phyloP scores from a whole-genome alignment of 2,113 vertebrate genomes.

The Craseonycteris thonglongyai region DNA sequence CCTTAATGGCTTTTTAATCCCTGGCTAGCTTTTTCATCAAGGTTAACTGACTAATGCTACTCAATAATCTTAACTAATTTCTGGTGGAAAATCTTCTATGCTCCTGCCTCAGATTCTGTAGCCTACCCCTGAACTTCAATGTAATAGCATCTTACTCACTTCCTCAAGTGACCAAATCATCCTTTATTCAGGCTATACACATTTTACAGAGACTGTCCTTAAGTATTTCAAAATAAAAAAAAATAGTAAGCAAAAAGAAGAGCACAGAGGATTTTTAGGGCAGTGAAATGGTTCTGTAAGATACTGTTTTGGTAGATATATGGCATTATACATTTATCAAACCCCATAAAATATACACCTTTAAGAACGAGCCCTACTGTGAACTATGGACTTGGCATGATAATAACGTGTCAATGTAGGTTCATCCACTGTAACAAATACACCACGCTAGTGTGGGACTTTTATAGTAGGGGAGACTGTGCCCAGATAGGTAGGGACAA shows the following conservation, averaged over 20 bases:
- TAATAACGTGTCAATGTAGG: accelerated
- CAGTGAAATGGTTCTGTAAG: background rate
- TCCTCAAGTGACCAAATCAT: background rate
- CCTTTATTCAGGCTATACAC: background rate
- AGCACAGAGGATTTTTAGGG: background rate
- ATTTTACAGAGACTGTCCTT: background rate
- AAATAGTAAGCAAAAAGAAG: background rate
- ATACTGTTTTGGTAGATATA: background rate
- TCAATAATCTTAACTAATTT: background rate
- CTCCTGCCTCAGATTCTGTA: background rate
- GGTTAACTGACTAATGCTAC: background rate
- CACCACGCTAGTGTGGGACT: accelerated
- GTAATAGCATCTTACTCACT: background rate
- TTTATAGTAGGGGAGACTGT: background rate
- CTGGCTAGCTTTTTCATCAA: background rate
- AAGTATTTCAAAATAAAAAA: background rate
- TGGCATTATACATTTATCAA: background rate
- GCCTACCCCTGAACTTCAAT: background rate
- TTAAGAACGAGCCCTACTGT: background rate
- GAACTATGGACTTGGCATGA: background rate
- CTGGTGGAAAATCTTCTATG: background rate
- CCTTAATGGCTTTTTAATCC: too few relatives aligned
- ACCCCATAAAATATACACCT: background rate
- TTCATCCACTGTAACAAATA: background rate
- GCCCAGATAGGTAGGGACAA: accelerated